Conservation (phyloP, 2,113 vertebrate species). For the Eidolon helvum region DNA sequence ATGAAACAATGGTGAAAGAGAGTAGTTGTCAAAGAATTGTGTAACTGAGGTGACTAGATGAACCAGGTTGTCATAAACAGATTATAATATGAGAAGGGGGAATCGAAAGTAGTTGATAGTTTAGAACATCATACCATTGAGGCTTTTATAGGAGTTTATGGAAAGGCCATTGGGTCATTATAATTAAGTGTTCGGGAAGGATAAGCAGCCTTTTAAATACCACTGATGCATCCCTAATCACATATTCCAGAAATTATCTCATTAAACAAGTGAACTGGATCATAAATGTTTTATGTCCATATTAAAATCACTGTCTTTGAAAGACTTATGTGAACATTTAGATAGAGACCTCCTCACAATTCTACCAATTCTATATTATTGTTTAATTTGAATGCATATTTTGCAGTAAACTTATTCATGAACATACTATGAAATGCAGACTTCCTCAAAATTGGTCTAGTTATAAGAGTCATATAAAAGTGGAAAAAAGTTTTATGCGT, state of each 20-base stretch:
- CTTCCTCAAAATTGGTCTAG: background rate
- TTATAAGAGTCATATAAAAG: background rate
- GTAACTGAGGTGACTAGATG: background rate
- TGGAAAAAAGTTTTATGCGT: background rate
- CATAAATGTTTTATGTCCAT: background rate
- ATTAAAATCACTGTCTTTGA: background rate
- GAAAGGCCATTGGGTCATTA: background rate
- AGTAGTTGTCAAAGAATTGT: background rate
- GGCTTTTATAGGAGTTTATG: background rate
- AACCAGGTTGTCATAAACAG: background rate
- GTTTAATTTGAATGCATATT: background rate
- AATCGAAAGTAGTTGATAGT: background rate
- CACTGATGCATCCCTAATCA: background rate
- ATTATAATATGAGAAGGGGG: background rate
- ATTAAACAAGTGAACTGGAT: slow-evolving; percentile 30
- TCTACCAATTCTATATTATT: background rate
- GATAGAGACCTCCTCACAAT: background rate
- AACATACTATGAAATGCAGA: background rate
- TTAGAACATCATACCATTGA: background rate
- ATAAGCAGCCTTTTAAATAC: background rate
- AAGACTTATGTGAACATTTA: background rate
- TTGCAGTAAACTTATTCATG: background rate
- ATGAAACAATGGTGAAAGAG: background rate
- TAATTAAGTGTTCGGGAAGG: background rate
- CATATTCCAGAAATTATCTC: background rate